Conservation (phyloP, 2,888 invertebrate species). For the Oxycera nigricornis region DNA sequence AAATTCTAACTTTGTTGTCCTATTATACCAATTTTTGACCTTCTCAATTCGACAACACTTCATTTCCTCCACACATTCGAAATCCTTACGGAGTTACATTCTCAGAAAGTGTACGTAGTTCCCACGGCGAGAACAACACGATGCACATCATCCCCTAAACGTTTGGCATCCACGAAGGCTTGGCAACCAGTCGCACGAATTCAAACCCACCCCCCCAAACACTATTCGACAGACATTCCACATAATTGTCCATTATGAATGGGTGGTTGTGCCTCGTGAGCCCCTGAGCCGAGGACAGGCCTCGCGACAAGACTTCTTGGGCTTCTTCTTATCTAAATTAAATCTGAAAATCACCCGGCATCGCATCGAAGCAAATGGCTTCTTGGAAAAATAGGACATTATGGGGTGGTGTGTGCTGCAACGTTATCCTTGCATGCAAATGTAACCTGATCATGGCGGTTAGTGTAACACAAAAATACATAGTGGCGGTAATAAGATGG, state of each 20-base stretch:
- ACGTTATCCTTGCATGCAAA: constrained; percentile 4
- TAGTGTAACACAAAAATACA: not conserved
- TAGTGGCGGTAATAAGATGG: too few relatives aligned
- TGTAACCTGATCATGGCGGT: constrained; percentile 15
- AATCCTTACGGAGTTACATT: too few relatives aligned
- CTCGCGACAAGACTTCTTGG: constrained; percentile 3
- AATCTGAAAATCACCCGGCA: constrained; percentile 18
- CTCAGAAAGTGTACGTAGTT: too few relatives aligned
- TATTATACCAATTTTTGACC: too few relatives aligned
- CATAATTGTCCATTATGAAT: constrained; percentile 30
- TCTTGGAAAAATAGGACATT: not conserved
- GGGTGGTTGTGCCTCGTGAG: not conserved
- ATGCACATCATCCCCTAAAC: too few relatives aligned
- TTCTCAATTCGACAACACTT: too few relatives aligned
- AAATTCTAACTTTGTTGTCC: too few relatives aligned
- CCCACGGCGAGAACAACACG: too few relatives aligned
- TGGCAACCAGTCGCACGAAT: not conserved
- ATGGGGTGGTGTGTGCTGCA: not conserved
- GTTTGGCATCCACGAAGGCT: too few relatives aligned
- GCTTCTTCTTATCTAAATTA: constrained; percentile 23
- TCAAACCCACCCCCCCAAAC: not conserved
- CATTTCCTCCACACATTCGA: too few relatives aligned
- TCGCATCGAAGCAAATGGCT: constrained; percentile 15
- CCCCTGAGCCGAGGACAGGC: not conserved
- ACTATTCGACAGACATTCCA: constrained; percentile 22